These are phyloP conservation scores for Orthonyx spaldingii DNA, from an alignment of 2,113 vertebrate species.

Conservation along the genomic window DNA sequence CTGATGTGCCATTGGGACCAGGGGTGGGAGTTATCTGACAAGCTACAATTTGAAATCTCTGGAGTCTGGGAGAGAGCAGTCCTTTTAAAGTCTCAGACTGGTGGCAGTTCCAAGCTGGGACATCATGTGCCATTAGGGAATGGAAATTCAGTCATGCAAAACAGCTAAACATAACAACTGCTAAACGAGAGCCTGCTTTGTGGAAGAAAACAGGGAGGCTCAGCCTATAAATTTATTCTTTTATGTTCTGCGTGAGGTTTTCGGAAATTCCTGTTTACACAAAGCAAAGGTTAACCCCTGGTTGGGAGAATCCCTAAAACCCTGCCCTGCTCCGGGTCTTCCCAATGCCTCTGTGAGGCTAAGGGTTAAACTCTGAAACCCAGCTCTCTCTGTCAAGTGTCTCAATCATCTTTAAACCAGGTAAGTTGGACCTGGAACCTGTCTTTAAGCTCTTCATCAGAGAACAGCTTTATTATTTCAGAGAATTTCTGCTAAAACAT, in stretches of 20 bases:
- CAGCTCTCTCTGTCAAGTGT: neutral
- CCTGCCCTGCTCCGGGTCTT: neutral
- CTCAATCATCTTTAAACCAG: neutral
- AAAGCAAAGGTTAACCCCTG: neutral
- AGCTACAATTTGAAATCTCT: neutral
- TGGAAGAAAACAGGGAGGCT: neutral
- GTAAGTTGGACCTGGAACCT: neutral
- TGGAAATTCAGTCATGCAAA: conserved; percentile 13
- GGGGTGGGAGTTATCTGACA: neutral
- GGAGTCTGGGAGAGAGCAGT: neutral
- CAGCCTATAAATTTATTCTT: neutral
- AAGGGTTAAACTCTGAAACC: neutral
- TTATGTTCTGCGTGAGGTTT: neutral
- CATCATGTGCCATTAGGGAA: neutral
- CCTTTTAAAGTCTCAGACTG: neutral
- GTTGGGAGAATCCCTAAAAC: neutral
- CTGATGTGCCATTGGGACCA: neutral
- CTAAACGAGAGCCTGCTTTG: neutral
- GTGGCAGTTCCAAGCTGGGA: neutral
- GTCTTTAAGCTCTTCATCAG: neutral
- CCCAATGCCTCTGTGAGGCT: neutral
- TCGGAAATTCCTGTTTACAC: neutral
- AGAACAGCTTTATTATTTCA: neutral
- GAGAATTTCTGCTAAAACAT: neutral
- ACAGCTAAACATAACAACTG: neutral